phyloP scores from a whole-genome alignment of 2,888 invertebrate genomes.

The Phania funesta region DNA sequence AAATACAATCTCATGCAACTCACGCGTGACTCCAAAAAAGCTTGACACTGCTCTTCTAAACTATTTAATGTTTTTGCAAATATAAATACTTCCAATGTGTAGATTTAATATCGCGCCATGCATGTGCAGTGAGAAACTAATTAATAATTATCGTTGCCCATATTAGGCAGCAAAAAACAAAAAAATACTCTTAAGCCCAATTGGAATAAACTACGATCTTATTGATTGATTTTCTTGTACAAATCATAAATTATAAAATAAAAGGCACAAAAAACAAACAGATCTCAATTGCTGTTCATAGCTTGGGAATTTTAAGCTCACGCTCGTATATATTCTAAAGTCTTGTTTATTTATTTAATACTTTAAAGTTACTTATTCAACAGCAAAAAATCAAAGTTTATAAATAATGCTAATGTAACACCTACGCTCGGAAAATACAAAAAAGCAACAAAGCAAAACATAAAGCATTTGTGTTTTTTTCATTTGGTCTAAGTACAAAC shows the following conservation, averaged over 20 bases:
- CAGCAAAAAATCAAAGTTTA: constrained; percentile 47
- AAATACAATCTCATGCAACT: too few species aligned
- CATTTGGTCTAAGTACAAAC: constrained; percentile 25
- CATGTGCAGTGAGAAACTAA: constrained; percentile 24
- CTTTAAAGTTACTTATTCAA: constrained; percentile 3
- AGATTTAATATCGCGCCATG: background rate
- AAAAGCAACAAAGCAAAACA: constrained; percentile 11
- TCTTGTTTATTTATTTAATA: constrained; percentile 7
- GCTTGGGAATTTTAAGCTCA: constrained; percentile 50
- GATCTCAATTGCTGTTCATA: background rate
- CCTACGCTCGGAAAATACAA: constrained; percentile 35
- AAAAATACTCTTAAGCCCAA: background rate
- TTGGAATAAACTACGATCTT: constrained; percentile 47
- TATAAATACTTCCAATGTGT: background rate
- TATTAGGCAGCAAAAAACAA: background rate
- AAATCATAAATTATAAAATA: constrained; percentile 49
- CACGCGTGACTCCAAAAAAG: too few species aligned
- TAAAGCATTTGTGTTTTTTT: background rate
- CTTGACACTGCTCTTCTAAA: too few species aligned
- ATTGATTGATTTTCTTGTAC: constrained; percentile 54
- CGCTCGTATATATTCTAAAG: background rate
- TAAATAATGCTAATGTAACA: constrained; percentile 62
- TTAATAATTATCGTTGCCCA: constrained; percentile 41
- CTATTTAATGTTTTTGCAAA: too few species aligned
- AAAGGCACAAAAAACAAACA: background rate